Evolutionary conservation across 2,113 vertebrate genomes (phyloP).

Genomic region (Chloropsis hardwickii): DNA sequence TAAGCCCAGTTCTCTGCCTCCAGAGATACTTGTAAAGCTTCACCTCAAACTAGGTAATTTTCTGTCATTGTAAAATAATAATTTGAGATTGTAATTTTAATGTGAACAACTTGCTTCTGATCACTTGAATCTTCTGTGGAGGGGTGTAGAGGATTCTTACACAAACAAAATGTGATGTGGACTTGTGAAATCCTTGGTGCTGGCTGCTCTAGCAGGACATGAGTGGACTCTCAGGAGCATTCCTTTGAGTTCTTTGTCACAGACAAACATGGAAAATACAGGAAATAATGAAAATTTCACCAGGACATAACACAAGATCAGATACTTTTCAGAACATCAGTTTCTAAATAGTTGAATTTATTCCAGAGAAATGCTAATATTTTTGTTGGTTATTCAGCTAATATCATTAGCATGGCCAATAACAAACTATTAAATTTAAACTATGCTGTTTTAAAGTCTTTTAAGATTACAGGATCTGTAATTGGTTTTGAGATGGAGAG

Average conservation of each 20-base stretch:
- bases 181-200: not conserved
- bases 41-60: not conserved
- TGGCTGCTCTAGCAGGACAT: accelerated
- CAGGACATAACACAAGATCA: not conserved
- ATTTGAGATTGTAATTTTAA: not conserved
- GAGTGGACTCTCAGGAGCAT: not conserved
- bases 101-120: not conserved
- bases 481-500: not conserved
- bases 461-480: not conserved
- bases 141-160: not conserved
- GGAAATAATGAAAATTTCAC: not conserved
- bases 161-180: not conserved
- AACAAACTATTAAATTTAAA: not conserved
- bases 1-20: not conserved
- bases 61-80: not conserved
- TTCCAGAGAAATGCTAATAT: not conserved
- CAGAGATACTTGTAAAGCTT: not conserved
- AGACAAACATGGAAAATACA: not conserved
- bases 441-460: not conserved
- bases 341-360: not conserved
- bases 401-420: not conserved
- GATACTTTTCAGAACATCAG: not conserved
- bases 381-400: not conserved
- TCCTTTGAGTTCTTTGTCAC: not conserved
- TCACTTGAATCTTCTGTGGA: not conserved